Evolutionary conservation across 2,888 invertebrate species (phyloP), one percentile per base, ranked within the genome.

Genomic region (Dorcus hopei): DNA sequence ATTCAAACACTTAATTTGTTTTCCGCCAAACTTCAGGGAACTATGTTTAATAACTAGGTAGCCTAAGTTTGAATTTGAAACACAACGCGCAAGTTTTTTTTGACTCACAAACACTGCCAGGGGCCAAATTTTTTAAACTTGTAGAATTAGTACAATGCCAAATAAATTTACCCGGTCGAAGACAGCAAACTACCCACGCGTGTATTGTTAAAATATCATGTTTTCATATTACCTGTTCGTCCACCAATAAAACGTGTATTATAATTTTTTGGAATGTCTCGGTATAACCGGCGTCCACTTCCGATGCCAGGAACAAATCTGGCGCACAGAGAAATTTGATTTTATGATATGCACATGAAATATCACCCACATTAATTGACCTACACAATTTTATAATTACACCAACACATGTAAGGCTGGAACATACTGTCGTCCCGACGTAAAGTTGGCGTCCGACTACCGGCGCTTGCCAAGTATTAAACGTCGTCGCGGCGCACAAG

Each of bases 401-500:
- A 45, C 52, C 16, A 51, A 47, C 57, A 51, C 52, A 52, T 57
- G 40, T 57, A 45, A 51, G 51, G 51, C 43, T 40, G 48, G 48
- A 47, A 50, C 40, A 40, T 51, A 39, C 47, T 52, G 57, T 57
- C 38, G 51, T 40, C 57, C 47, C 57, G 57, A 50, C 57, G 51
- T 51, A 51, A 47, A 45, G 57, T 57, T 50, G 45, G 51, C 45
- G 51, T 51, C 51, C 51, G 51, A 57, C 57, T 57, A 56, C 49
- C 56, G 52, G 57, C 47, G 51, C 51, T 57, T 57, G 57, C 57
- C 52, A 57, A 57, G 52, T 57, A 47, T 57, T 14, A 57, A 45
- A 57, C 47, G 51, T 51, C 62, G 62, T 62, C 61, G 64, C 49
- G 64, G 57, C 64, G 62, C 61, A 55, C 52, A 52, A 55, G 54